Conservation (phyloP, 2,113 vertebrate species). For the Sinocyclocheilus maitianheensis region DNA sequence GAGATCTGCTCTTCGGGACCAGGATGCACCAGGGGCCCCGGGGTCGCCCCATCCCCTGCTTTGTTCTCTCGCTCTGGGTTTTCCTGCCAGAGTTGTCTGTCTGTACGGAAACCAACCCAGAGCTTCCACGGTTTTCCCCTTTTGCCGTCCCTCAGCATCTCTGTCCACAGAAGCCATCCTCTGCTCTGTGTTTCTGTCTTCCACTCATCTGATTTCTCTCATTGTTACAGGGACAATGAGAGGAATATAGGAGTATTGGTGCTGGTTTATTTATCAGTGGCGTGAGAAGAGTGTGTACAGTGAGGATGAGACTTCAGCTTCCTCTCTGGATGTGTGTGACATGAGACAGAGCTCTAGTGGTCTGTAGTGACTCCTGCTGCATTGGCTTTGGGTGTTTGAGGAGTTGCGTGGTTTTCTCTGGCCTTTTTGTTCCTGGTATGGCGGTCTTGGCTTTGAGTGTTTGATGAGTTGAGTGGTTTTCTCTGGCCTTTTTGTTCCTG, state of each 20-base stretch:
- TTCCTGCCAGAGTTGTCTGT: constrained; percentile 65
- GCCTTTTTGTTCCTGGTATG: not conserved
- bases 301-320: constrained; percentile 2
- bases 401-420: not conserved
- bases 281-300: constrained; percentile 35
- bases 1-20: constrained; percentile 49
- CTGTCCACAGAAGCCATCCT: constrained; percentile 17
- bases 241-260: constrained; percentile 54
- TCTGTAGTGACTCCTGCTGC: not conserved
- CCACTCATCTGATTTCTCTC: constrained; percentile 49
- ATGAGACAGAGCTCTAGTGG: not conserved
- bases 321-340: constrained; percentile 38
- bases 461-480: not conserved
- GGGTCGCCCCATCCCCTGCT: constrained; percentile 68
- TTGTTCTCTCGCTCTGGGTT: constrained; percentile 67
- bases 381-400: not conserved
- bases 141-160: constrained; percentile 48
- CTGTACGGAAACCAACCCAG: constrained; percentile 68
- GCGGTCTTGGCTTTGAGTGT: not conserved
- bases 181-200: constrained; percentile 22
- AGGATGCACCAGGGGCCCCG: constrained; percentile 54
- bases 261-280: constrained; percentile 52
- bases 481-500: not conserved
- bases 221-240: constrained; percentile 54
- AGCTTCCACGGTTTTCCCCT: constrained; percentile 21